These are phyloP conservation scores for Aphrocallistes beatrix DNA, from an alignment of 37 sponge, comb jelly and placozoan genomes.

Conservation along the genomic window DNA sequence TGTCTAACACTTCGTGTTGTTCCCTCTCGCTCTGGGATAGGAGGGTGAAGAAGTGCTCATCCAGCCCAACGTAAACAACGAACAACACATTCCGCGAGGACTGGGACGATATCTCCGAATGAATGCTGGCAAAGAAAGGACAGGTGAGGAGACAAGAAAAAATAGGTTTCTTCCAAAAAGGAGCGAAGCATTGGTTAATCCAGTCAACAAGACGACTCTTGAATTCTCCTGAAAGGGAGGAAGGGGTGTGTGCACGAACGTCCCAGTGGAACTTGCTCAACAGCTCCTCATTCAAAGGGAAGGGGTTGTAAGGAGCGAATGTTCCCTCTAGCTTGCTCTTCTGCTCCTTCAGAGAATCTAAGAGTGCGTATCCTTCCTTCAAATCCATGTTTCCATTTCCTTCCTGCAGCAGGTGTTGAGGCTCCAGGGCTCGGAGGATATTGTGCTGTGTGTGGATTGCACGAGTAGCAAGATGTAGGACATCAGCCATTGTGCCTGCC, in stretches of 20 bases:
- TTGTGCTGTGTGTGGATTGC: neutral
- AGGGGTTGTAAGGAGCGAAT: conserved; percentile 17
- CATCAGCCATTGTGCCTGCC: neutral
- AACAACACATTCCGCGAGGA: conserved; percentile 35
- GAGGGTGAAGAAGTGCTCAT: conserved; percentile 59
- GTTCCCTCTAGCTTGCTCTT: conserved; percentile 57
- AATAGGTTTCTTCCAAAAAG: conserved; percentile 34
- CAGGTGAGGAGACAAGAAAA: conserved; percentile 46
- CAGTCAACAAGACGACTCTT: conserved; percentile 34
- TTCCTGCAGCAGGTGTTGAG: neutral
- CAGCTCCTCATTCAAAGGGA: conserved; percentile 19
- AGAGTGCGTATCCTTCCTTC: neutral
- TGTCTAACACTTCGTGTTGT: conserved; percentile 36
- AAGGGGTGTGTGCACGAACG: conserved; percentile 36
- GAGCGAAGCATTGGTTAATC: conserved; percentile 20
- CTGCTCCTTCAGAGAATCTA: conserved; percentile 27
- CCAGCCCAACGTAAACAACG: conserved; percentile 41
- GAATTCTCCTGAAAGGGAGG: conserved; percentile 25
- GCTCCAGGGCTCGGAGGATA: neutral
- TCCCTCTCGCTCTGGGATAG: conserved; percentile 45
- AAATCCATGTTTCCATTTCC: neutral
- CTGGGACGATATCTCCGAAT: conserved; percentile 36
- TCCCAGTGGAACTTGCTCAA: conserved; percentile 28
- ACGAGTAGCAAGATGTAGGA: neutral
- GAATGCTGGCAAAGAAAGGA: conserved; percentile 46